Conservation (phyloP, 2,888 invertebrate species). For the Brachynemurus nebulosus region DNA sequence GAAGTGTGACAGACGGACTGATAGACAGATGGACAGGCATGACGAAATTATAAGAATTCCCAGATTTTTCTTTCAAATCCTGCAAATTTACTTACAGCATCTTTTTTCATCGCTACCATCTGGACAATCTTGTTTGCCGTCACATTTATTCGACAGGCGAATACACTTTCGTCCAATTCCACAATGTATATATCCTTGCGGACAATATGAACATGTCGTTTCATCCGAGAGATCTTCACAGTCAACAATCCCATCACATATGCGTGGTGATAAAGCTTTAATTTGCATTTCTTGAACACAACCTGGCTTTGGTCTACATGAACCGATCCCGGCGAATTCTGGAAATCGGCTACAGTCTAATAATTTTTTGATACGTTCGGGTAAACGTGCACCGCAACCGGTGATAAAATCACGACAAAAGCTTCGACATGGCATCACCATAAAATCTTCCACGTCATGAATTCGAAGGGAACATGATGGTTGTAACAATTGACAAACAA, state of each 20-base stretch:
- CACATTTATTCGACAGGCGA: conserved; percentile 55
- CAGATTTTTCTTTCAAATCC: not conserved
- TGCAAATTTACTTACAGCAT: conserved; percentile 51
- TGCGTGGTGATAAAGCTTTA: conserved; percentile 57
- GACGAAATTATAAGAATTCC: no score
- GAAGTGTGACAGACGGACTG: no score
- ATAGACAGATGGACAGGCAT: no score
- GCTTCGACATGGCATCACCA: conserved; percentile 61
- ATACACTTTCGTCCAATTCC: conserved; percentile 66
- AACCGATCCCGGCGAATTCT: conserved; percentile 58
- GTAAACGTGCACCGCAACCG: conserved; percentile 65
- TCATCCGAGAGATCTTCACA: conserved; percentile 76
- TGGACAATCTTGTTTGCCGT: conserved; percentile 70
- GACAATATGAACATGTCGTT: conserved; percentile 64
- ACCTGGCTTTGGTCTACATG: conserved; percentile 68
- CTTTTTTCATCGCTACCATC: conserved; percentile 77
- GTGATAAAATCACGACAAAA: conserved; percentile 76
- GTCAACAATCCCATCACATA: conserved; percentile 78
- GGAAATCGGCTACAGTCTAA: conserved; percentile 70
- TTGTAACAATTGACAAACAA: conserved; percentile 75
- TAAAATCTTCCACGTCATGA: conserved; percentile 34
- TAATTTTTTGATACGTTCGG: conserved; percentile 51
- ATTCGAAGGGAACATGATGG: conserved; percentile 47
- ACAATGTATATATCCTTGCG: conserved; percentile 58
- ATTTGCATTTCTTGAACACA: conserved; percentile 62